These are phyloP conservation scores for Drosophila kambysellisi DNA, from an alignment of 2,888 invertebrate species.

Conservation along the genomic window DNA sequence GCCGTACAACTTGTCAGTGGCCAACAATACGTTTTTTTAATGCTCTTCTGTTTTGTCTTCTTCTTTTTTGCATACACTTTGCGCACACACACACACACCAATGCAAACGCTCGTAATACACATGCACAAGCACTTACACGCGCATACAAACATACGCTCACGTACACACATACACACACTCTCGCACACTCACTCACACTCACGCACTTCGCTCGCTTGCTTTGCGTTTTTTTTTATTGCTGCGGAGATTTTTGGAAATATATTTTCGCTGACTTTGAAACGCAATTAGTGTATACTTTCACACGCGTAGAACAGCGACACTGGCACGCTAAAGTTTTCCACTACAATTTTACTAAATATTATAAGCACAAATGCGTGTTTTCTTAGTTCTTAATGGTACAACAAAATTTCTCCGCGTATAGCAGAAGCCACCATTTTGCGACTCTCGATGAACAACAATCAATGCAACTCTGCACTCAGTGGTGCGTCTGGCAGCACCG, in stretches of 20 bases:
- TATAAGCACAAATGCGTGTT: constrained; percentile 68
- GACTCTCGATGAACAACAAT: constrained; percentile 69
- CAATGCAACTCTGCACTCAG: constrained; percentile 58
- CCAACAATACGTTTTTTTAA: constrained; percentile 69
- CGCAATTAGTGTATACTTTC: constrained; percentile 49
- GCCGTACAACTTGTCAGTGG: constrained; percentile 67
- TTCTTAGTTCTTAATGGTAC: constrained; percentile 73
- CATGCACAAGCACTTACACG: constrained; percentile 53
- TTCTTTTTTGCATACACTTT: constrained; percentile 81
- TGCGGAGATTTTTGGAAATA: constrained; percentile 59
- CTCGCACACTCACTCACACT: constrained; percentile 58
- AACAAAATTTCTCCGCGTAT: constrained; percentile 81
- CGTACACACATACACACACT: constrained; percentile 46
- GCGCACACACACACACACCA: constrained; percentile 72
- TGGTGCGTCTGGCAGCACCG: constrained; percentile 54
- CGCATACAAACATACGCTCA: constrained; percentile 44
- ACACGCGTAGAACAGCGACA: constrained; percentile 56
- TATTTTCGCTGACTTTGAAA: constrained; percentile 64
- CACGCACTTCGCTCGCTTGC: constrained; percentile 72
- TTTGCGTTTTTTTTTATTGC: constrained; percentile 68
- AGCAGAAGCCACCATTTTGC: constrained; percentile 82
- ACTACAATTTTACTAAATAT: constrained; percentile 67
- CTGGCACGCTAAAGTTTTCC: constrained; percentile 67
- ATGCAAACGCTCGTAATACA: constrained; percentile 47
- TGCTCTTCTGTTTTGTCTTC: constrained; percentile 75